Percentiles rank a stretch among this genome's conserved stretches.
Evolutionary conservation across 2,113 vertebrate genomes (phyloP).

Genomic region (Prunella himalayana): DNA sequence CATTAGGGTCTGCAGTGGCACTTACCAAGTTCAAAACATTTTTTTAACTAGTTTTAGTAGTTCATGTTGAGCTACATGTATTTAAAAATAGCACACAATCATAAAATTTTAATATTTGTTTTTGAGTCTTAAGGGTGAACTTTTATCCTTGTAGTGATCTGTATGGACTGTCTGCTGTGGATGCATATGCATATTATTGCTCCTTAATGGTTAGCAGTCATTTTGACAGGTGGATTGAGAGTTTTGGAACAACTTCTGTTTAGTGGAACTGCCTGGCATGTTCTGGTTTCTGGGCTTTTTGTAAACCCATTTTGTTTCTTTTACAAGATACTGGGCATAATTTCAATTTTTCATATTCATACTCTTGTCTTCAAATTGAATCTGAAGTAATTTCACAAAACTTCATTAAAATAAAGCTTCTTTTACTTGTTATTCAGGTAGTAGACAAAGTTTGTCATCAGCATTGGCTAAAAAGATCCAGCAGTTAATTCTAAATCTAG

Average conservation of each 20-base stretch:
- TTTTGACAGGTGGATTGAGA: neutral
- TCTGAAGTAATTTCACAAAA: neutral
- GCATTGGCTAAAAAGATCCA: neutral
- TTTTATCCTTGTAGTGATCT: neutral
- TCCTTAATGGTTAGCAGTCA: neutral
- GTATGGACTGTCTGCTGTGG: neutral
- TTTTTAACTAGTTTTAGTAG: neutral
- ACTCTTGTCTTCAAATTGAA: neutral
- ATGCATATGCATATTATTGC: neutral
- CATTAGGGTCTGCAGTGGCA: neutral
- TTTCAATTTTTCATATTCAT: neutral
- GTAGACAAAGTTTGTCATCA: neutral
- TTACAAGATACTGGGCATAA: neutral
- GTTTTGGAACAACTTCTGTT: neutral
- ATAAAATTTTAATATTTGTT: neutral
- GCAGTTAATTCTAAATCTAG: neutral
- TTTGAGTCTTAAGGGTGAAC: neutral
- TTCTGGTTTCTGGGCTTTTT: neutral
- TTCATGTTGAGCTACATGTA: neutral
- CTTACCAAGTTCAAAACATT: neutral
- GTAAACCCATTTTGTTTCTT: neutral
- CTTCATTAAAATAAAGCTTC: neutral
- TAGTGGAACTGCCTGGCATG: neutral
- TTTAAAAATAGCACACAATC: neutral
- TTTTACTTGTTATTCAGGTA: neutral